Evolutionary conservation across 2,113 vertebrate genomes (phyloP), one percentile per base, ranked within the genome.

Genomic region (Orientallactaga bullata): DNA sequence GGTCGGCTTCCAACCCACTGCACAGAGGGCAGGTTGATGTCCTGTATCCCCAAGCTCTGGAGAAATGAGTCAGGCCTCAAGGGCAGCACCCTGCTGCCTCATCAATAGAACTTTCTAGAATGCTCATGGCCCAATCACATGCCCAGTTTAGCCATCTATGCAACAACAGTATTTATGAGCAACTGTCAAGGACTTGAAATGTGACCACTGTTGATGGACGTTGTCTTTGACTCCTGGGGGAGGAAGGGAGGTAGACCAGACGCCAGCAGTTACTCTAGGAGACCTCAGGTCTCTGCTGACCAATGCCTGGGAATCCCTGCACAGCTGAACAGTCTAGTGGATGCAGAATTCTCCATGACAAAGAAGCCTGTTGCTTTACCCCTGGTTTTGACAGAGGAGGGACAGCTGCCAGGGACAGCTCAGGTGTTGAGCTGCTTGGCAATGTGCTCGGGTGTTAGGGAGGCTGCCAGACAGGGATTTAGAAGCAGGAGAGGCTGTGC

Each of bases 241-340:
- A 39, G 37, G 17, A 8, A 60, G 9, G 32, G 20, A n/a, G 24
- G 4, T 17, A 20, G 39, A 32, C 15, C 16, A 26, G 2, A 5
- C 24, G 20, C 2, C 0, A 0, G 35, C 3, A 17, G 6, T 12
- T 7, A 13, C 4, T 1, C 17, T 3, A 26, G 6, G 37, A 20
- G 39, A 26, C n/a, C 69, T 21, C 17, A 3, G 55, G 12, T 89
- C 39, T 39, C 21, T 0, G 1, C 42, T 30, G 35, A 8, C 20
- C 3, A 3, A 8, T 1, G 1, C 12, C 12, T 2, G 60, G 12
- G 51, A 11, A 10, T 21, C 61, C 2, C 2, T 0, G 0, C 0
- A 11, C 18, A 51, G 58, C 5, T 26, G 5, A 30, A 69, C 11
- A 1, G 15, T 30, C 10, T 60, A 0, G 30, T 66, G 26, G 1